These are phyloP conservation scores for Cyclura pinguis DNA, from an alignment of 2,797 vertebrate genomes.

Conservation along the genomic window DNA sequence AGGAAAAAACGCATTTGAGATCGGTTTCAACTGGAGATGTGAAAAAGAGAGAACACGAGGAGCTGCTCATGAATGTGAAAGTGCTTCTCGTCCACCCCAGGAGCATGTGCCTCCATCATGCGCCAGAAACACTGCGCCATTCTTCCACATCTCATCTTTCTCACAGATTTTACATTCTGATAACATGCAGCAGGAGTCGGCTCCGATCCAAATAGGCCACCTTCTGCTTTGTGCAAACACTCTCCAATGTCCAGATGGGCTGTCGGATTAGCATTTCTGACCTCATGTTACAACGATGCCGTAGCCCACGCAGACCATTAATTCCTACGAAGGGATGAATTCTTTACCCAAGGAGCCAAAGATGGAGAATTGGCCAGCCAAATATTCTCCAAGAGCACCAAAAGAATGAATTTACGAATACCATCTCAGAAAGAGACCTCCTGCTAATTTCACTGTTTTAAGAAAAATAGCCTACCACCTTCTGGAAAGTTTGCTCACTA, in stretches of 20 bases:
- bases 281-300: background rate
- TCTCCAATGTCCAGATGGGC: background rate
- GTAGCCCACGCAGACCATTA: too few species aligned
- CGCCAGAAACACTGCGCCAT: too few species aligned
- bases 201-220: background rate
- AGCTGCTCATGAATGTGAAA: too few species aligned
- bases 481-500: too few species aligned
- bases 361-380: background rate
- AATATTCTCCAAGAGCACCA: background rate
- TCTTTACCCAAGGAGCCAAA: background rate
- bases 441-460: background rate
- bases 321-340: background rate
- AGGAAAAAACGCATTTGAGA: background rate
- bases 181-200: background rate
- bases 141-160: background rate
- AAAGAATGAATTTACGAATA: background rate
- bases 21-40: background rate
- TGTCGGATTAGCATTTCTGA: background rate
- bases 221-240: background rate
- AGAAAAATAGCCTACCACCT: background rate
- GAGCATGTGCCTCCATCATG: background rate
- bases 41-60: background rate
- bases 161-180: background rate
- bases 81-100: background rate
- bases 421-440: background rate